Base-by-base conservation (phyloP, 2,797 vertebrate genomes). In the Pygocentrus nattereri region DNA sequence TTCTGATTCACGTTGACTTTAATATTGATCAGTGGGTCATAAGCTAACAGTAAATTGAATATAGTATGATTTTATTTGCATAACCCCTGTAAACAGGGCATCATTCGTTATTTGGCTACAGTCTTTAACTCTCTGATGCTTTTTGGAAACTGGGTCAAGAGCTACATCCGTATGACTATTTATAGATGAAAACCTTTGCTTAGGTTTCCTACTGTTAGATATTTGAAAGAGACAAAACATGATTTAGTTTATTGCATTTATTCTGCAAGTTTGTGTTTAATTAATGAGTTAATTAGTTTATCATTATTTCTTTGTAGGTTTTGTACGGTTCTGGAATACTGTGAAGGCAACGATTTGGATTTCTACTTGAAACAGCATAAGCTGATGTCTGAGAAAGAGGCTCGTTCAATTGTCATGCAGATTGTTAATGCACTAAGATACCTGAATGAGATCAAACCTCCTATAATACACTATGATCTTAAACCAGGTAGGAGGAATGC, bases 361-460 rank as follows among this genome's bases (percentile, higher is more conserved):
- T 99, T 99, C 92, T 99, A 99, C 96, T 96, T 99, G 95, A 99
- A 99, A 89, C 98, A 99, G 89, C 97, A 99, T 93, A 99, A 99
- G 93, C 91, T 99, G 90, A 99, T 99, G 98, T 95, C 97, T 76
- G 98, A 99, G 92, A 99, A 99, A 91, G 98, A 99, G 94, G 98
- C 97, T 71, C 96, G 98, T 85, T 99, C 98, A 82, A 99, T 99
- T 90, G 96, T 99, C 90, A 99, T 99, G 98, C 98, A 99, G 94
- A 99, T 99, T 86, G 98, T 99, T 89, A 99, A 99, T 89, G 98
- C 98, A 92, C 95, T 99, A 94, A 95, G 97, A 90, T 99, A 99
- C 93, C 96, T 99, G 91, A 99, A 99, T 93, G 97, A 99, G 91
- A 99, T 99, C 92, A 99, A 99, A 91, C 98, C 98, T 68, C 98